Base-by-base conservation (phyloP, 2,113 vertebrate genomes). In the Camarhynchus parvulus region DNA sequence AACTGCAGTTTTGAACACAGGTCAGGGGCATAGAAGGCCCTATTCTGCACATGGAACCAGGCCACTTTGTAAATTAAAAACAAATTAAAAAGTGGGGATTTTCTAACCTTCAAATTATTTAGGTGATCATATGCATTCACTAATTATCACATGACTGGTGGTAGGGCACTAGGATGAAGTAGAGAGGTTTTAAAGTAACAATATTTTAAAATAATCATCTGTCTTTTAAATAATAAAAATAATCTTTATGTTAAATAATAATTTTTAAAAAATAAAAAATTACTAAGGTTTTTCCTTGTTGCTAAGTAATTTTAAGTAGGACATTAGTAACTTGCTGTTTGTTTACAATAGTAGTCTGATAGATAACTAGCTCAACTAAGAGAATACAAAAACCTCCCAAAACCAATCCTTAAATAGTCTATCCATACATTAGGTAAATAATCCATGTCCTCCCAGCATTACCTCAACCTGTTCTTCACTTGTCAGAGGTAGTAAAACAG, bases 401-500 rank as follows among this genome's bases (percentile, higher is more conserved):
- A 58, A 68, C 6, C 9, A 53, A 28, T 10, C 18, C 44, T 75
- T 79, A 73, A 35, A 76, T 49, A 82, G 35, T 50, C 39, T 85
- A 37, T 69, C 39, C n/a, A 37, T 82, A 75, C 84, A 91, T 83
- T 87, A 61, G 42, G 62, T 69, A 92, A 91, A 56, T 67, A 92
- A 95, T 79, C 84, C 59, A 22, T 74, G 78, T 69, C 75, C 85
- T 87, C 55, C 70, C 70, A 90, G 74, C 73, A n/a, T 74, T 90
- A 89, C 72, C 35, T 46, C 46, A 74, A 58, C 46, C 70, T 74
- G 75, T 76, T 92, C 37, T 80, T 91, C 46, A 39, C 27, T 90
- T 94, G 90, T 93, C 85, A 86, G 50, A 83, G 64, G 42, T 23
- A 47, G 53, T 85, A 67, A 86, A 94, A 91, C 91, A 83, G 78